These are phyloP conservation scores for Agrilus mali DNA, from an alignment of 2,888 invertebrate species.

Conservation along the genomic window DNA sequence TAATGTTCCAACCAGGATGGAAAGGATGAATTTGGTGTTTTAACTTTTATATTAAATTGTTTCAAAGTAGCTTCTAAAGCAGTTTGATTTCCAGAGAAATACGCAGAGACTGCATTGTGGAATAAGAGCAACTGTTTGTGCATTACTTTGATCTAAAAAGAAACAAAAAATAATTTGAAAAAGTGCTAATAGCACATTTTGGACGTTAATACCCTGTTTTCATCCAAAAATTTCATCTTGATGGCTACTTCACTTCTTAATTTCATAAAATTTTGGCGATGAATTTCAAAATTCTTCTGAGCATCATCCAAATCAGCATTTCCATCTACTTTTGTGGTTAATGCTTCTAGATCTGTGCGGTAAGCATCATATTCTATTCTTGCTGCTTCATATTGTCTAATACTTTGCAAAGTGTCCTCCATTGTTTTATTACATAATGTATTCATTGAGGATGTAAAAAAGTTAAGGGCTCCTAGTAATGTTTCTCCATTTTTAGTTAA, in stretches of 20 bases:
- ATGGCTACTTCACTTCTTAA: constrained; percentile 87
- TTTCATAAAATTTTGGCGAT: constrained; percentile 85
- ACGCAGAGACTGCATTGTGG: constrained; percentile 93
- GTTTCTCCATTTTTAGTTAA: constrained; percentile 89
- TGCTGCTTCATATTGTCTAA: constrained; percentile 63
- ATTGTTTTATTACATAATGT: constrained; percentile 97
- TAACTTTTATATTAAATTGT: constrained; percentile 88
- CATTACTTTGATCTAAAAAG: constrained; percentile 91
- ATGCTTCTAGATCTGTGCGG: constrained; percentile 80
- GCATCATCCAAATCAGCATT: constrained; percentile 62
- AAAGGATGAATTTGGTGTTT: constrained; percentile 61
- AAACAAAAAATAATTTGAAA: constrained; percentile 4
- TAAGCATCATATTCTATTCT: constrained; percentile 96
- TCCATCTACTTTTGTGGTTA: constrained; percentile 51
- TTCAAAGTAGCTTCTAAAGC: constrained; percentile 87
- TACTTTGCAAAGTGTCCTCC: constrained; percentile 79
- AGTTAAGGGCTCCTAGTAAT: constrained; percentile 82
- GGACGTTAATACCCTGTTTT: constrained; percentile 67
- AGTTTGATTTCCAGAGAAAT: constrained; percentile 92
- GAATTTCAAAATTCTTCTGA: constrained; percentile 67
- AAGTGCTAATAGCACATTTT: not conserved
- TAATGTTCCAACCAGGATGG: constrained; percentile 77
- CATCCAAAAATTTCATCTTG: constrained; percentile 92
- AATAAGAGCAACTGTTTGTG: constrained; percentile 91
- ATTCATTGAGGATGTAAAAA: constrained; percentile 91